phyloP scores from a whole-genome alignment of 2,113 vertebrate genomes.

The Eidolon helvum region DNA sequence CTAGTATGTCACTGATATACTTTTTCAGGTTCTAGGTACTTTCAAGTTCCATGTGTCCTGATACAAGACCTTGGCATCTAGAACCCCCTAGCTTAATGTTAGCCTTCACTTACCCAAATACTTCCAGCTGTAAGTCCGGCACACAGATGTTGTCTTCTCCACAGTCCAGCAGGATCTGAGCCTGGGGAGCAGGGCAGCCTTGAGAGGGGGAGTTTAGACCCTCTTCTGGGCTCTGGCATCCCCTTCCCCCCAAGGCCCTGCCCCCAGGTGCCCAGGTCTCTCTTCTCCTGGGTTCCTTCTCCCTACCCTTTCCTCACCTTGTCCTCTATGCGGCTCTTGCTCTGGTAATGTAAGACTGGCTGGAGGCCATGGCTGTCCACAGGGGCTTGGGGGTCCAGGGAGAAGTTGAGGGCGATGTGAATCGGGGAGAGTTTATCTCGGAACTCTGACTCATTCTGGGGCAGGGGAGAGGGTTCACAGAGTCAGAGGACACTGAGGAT shows the following conservation, averaged over 20 bases:
- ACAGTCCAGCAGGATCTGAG: slow-evolving; percentile 94
- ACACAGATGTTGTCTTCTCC: slow-evolving; percentile 96
- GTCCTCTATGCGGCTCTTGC: slow-evolving; percentile 86
- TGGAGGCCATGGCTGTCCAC: slow-evolving; percentile 86
- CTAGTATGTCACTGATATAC: no score
- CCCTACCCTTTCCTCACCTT: slow-evolving; percentile 82
- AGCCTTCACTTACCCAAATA: slow-evolving; percentile 85
- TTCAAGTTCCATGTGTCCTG: background rate
- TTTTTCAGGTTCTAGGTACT: background rate
- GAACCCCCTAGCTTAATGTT: background rate
- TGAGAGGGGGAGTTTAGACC: background rate
- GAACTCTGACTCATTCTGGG: slow-evolving; percentile 93
- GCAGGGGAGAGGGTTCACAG: background rate
- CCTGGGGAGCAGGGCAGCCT: slow-evolving; percentile 77
- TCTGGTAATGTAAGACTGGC: slow-evolving; percentile 91
- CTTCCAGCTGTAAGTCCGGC: slow-evolving; percentile 91
- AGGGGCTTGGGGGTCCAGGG: slow-evolving; percentile 86
- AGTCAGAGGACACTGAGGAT: background rate
- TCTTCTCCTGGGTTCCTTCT: background rate
- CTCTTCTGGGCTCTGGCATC: background rate
- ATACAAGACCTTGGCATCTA: background rate
- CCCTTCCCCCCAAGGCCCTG: background rate
- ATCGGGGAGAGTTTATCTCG: slow-evolving; percentile 95
- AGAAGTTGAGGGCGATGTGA: slow-evolving; percentile 91
- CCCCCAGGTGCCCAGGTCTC: background rate